Evolutionary conservation across 2,888 invertebrate genomes (phyloP).

Genomic region (Cecidostiba fungosa): DNA sequence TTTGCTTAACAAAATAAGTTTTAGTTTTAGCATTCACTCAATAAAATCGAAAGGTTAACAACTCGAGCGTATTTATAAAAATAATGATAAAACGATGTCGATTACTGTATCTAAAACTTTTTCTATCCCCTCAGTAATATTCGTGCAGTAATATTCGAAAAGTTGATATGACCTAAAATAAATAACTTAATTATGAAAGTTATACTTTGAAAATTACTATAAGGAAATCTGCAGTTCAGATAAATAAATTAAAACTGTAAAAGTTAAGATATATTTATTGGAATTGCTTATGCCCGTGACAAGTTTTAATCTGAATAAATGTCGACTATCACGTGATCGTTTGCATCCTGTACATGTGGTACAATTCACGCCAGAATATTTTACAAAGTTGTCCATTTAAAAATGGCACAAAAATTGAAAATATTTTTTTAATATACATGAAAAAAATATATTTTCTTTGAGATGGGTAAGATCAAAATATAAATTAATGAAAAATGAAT

Average conservation of each 20-base stretch:
- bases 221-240: background rate
- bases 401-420: background rate
- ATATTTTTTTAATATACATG: too few species aligned
- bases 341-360: background rate
- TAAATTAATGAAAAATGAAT: background rate
- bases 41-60: background rate
- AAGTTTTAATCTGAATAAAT: background rate
- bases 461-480: background rate
- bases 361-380: background rate
- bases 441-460: background rate
- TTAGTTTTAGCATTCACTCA: background rate
- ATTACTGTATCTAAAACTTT: background rate
- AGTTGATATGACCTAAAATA: background rate
- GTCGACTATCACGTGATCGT: background rate
- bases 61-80: background rate
- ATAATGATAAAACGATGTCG: background rate
- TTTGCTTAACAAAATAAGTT: background rate
- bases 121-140: background rate
- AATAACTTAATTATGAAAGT: background rate
- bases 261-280: background rate
- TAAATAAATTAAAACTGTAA: background rate
- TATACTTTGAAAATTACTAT: background rate
- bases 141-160: conserved; percentile 5
- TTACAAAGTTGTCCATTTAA: background rate
- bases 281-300: background rate